Conservation (phyloP, 2,113 vertebrate species). For the Nothocercus julius region DNA sequence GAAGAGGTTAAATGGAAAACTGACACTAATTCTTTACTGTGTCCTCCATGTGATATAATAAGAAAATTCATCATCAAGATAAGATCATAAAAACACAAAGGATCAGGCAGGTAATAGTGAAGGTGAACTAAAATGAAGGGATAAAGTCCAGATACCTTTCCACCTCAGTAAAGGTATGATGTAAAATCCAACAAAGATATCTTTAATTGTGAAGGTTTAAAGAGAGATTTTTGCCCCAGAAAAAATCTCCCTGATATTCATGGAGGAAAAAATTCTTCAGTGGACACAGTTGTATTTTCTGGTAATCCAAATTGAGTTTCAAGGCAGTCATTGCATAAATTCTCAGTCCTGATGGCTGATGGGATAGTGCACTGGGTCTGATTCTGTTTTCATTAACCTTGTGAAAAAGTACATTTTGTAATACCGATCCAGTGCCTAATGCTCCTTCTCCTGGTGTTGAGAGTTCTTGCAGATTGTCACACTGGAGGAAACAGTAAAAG, state of each 20-base stretch:
- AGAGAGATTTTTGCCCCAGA: not conserved
- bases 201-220: constrained; percentile 36
- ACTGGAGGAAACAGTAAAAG: not conserved
- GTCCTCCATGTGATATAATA: constrained; percentile 21
- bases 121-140: not conserved
- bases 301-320: constrained; percentile 46
- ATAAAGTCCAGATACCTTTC: not conserved
- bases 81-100: constrained; percentile 41
- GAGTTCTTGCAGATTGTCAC: not conserved
- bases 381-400: constrained; percentile 46
- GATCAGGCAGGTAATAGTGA: constrained; percentile 20
- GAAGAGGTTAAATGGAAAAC: constrained; percentile 33
- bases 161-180: not conserved
- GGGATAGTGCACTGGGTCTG: not conserved
- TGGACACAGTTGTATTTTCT: not conserved
- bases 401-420: not conserved
- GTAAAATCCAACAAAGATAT: not conserved
- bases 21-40: constrained; percentile 24
- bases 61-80: constrained; percentile 55
- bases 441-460: not conserved
- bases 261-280: not conserved
- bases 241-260: constrained; percentile 1
- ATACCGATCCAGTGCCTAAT: not conserved
- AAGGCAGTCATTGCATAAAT: constrained; percentile 5
- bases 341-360: not conserved